Evolutionary conservation across 2,888 invertebrate genomes (phyloP), one percentile per base, ranked within the genome.

Genomic region (Lasioglossum malachurum): DNA sequence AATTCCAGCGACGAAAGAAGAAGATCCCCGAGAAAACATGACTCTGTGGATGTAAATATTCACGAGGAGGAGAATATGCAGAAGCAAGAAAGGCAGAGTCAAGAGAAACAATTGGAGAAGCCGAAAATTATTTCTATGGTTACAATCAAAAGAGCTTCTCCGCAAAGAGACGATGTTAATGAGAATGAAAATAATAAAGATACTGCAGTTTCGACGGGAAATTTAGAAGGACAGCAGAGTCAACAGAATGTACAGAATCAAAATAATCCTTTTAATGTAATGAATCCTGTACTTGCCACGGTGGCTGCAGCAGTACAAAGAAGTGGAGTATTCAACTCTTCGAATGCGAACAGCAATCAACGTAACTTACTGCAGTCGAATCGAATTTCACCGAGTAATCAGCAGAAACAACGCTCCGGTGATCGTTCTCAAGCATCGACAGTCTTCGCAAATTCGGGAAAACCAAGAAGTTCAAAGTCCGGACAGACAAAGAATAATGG

Each of bases 101-200:
- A 89, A 46, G 91, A 91, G 19, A 93, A 94, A 67, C 89, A 87
- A 41, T 53, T 83, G 2, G 95, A 95, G 8, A 95, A 95, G 79
- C 95, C 95, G 4, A 95, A 95, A 83, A 94, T 95, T 67, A 95
- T 95, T 75, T 95, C 95, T 3, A 94, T 95, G 94, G 94, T 95
- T 3, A 95, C 95, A 16, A 93, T 95, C 0, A 95, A 95, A 77
- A 90, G 94, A 71, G 93, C 94, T 0, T 94, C 95, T 14, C 94
- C 94, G 0, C 92, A 92, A 19, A 87, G 93, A 64, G 94, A 94
- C 31, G 84, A 87, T 0, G 92, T 92, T 2, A 92, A 93, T 0
- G 89, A 75, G 5, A 85, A 86, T 5, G 91, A 92, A 41, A 88
- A 67, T 72, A 91, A 92, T 23, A 88, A 83, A 57, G 91, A 81